Evolutionary conservation across 2,113 vertebrate species (phyloP), one percentile per base, ranked within the genome.

Genomic region (Menura novaehollandiae): DNA sequence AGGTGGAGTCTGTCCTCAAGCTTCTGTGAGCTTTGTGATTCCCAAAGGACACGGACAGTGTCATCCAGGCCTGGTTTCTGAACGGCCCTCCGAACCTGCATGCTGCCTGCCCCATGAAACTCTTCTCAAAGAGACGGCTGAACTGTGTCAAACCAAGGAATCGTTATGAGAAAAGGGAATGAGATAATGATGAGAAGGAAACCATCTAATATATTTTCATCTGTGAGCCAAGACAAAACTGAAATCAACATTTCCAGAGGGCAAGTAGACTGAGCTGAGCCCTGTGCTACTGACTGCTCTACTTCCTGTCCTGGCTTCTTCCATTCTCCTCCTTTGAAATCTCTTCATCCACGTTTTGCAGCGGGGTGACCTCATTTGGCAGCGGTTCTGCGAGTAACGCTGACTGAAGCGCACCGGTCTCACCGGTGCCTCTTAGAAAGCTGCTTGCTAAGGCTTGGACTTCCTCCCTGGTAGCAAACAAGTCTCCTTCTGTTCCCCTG

Each of bases 401-500:
- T 20, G 88, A 23, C 75, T 62, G 10, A 26, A 62, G 80, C 2
- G 0, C 81, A 59, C 85, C 37, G 4, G 76, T 73, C 91, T 89
- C 56, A 32, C 56, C 79, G 93, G 46, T 63, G 89, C 88, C 93
- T 89, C 89, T 92, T 20, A 10, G 72, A 94, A 69, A 83, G 73
- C 89, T 46, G 89, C 91, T 85, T 30, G 9, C 91, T 63, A 19
- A 58, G 89, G 93, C 85, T 91, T 77, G 96, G 32, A 85, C 95
- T 97, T 96, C 94, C 95, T 93, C 95, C 91, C 78, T 20, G 71
- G 49, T 85, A 91, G 93, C 87, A 95, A 96, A 96, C 96, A 96
- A 97, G 71, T 90, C 95, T 94, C 96, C 91, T 91, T 96, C 95
- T 96, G 95, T 97, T 97, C 95, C 91, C 91, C 71, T 68, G 93